These are phyloP conservation scores for Empidonax traillii DNA, from an alignment of 2,113 vertebrate genomes.

Conservation along the genomic window DNA sequence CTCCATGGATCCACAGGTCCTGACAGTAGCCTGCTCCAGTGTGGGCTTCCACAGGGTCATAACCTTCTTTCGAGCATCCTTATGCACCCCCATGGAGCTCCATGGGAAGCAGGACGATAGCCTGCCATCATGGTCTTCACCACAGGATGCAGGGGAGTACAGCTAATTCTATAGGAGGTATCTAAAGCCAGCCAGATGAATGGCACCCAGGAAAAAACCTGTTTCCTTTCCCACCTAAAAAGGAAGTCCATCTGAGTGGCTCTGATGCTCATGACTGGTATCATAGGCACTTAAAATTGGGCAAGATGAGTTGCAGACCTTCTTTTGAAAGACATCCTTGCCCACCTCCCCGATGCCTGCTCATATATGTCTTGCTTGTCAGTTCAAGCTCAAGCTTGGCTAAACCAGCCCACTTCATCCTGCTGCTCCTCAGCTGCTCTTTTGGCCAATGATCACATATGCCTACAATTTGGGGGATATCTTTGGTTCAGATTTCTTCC, in stretches of 20 bases:
- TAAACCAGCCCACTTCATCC: neutral
- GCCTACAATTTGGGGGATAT: neutral
- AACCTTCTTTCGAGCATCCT: neutral
- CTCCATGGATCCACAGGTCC: neutral
- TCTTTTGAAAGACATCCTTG: neutral
- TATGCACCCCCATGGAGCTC: neutral
- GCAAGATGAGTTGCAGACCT: neutral
- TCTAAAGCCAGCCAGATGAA: neutral
- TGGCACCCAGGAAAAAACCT: neutral
- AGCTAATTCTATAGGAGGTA: neutral
- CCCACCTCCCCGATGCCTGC: neutral
- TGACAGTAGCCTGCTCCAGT: neutral
- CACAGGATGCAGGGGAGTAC: neutral
- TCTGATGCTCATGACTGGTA: neutral
- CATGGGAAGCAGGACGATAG: neutral
- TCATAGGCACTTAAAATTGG: rapidly evolving
- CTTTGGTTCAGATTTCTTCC: neutral
- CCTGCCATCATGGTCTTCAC: neutral
- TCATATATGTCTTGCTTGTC: neutral
- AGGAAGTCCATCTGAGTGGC: neutral
- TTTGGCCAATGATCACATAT: neutral
- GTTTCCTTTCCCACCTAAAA: neutral
- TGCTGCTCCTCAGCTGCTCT: neutral
- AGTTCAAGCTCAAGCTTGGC: neutral
- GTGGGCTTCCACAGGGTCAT: neutral